Conservation (phyloP, 2,797 vertebrate genomes). For the Tachyglossus aculeatus region DNA sequence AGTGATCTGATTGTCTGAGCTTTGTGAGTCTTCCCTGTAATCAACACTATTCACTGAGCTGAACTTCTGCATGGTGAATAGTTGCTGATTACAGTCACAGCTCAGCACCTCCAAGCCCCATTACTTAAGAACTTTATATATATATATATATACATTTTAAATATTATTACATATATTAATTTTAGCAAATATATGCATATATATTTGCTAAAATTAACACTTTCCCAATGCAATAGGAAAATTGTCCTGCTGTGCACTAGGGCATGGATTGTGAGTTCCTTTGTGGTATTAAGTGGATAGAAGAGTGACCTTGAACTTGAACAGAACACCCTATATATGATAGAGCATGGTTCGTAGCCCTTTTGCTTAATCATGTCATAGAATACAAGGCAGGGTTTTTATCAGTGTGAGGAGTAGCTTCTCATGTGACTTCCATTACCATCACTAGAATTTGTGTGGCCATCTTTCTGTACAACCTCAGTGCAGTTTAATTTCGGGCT, state of each 20-base stretch:
- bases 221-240: conserved; percentile 14
- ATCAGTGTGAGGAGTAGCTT: conserved; percentile 26
- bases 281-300: background rate
- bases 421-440: conserved; percentile 13
- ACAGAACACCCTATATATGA: background rate
- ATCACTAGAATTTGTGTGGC: background rate
- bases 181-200: conserved; percentile 29
- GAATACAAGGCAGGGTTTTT: background rate
- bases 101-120: conserved; percentile 10
- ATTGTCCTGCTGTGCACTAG: conserved; percentile 29
- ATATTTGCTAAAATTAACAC: conserved; percentile 30
- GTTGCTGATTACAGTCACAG: conserved; percentile 29
- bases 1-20: conserved; percentile 45
- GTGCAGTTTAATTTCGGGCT: conserved; percentile 6
- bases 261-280: background rate
- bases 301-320: background rate
- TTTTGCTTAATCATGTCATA: conserved; percentile 29
- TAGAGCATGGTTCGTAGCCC: background rate
- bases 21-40: conserved; percentile 24
- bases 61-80: conserved; percentile 32
- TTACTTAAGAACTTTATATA: conserved; percentile 45
- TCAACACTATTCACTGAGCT: conserved; percentile 40
- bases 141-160: conserved; percentile 26
- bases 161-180: no score
- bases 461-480: background rate